Base-by-base conservation (phyloP, 2,797 vertebrate species). In the Argya squamiceps region DNA sequence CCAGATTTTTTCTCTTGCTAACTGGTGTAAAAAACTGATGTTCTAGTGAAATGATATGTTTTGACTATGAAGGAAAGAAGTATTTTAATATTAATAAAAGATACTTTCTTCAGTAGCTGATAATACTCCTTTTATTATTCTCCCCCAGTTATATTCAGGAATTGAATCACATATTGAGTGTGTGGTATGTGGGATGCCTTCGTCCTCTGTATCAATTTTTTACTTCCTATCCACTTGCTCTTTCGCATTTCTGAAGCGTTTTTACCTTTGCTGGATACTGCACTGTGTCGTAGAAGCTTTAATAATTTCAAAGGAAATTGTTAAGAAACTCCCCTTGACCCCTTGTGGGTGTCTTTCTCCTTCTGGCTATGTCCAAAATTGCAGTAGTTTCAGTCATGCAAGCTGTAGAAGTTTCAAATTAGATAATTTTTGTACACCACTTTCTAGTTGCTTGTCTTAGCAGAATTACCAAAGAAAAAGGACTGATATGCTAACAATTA, bases 381-480 rank as follows among this genome's bases (percentile, higher is more conserved):
- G 39, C 19, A 22, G 11, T 53, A 58, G 20, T 78, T 95, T 78
- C 24, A 60, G 4, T 88, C 32, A 21, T 7, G n/a, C 13, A 64
- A 39, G 37, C 32, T 70, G n/a, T 22, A 41, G 23, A 60, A 67
- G 11, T 76, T 87, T 64, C 47, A 62, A 85, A 29, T 73, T 39
- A 34, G 5, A 6, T 73, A 2, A 29, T 52, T 91, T 69, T 65
- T 68, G 2, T 60, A 34, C 20, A 36, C 15, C 0, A 1, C n/a
- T 41, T 88, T 88, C 62, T 63, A 85, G 27, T 80, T 22, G 10
- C 21, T 79, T 63, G 32, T 79, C 49, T 29, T 78, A 34, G 18
- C 22, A 10, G 30, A 59, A 12, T 55, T 86, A 15, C 1, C 62
- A 41, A 32, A 65, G 12, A 79, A 55, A 62, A 79, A 65, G 16